Evolutionary conservation across 2,888 invertebrate genomes (phyloP).

Genomic region (Nephrotoma appendiculata): DNA sequence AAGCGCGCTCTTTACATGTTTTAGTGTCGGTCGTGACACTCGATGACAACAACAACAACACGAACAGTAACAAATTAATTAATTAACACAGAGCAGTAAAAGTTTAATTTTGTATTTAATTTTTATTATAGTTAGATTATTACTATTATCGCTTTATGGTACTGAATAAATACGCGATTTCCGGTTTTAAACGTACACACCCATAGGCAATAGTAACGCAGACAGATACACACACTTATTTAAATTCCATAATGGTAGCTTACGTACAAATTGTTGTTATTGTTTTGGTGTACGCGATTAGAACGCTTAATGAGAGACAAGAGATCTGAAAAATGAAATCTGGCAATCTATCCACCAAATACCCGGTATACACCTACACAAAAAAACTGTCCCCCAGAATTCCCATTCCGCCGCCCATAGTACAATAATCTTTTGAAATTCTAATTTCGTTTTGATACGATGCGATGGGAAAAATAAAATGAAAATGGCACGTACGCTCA

Average conservation of each 20-base stretch:
- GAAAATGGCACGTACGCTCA: not conserved
- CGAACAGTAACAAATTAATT: not conserved
- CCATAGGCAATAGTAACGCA: too few relatives aligned
- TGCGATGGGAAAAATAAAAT: not conserved
- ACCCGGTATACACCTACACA: not conserved
- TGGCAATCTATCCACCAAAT: not conserved
- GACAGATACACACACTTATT: not conserved
- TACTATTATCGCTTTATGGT: not conserved
- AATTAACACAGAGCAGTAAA: not conserved
- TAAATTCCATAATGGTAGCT: not conserved
- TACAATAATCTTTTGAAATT: not conserved
- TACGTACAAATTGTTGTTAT: not conserved
- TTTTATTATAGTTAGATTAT: not conserved
- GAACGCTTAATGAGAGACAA: not conserved
- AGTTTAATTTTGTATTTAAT: not conserved
- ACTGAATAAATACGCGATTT: not conserved
- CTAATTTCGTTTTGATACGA: not conserved
- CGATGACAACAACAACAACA: not conserved
- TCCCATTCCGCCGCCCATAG: not conserved
- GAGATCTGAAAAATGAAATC: not conserved
- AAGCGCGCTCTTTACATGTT: not conserved
- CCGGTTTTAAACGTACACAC: not conserved
- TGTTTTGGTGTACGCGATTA: not conserved
- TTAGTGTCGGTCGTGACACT: not conserved
- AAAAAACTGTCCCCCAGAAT: not conserved